Evolutionary conservation across 1,140 invertebrate genomes (phyloP).

Genomic region (Leptestheria dahalacensis): DNA sequence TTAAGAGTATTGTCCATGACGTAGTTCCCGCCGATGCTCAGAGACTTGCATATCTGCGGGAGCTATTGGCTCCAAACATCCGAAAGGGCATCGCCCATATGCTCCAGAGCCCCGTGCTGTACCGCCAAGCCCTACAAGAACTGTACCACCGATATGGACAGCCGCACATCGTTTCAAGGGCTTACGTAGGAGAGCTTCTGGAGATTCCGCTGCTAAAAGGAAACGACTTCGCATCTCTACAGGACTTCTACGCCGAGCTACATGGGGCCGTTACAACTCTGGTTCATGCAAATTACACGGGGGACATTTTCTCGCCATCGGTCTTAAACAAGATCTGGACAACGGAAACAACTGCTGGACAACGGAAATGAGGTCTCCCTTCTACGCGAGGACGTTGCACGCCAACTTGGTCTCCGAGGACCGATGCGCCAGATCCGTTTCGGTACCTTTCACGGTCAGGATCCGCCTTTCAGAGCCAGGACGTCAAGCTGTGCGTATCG

Average conservation of each 20-base stretch:
- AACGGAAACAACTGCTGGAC: too few relatives aligned
- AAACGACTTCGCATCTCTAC: background rate
- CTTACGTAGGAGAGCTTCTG: background rate
- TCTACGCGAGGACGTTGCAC: background rate
- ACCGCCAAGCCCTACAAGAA: background rate
- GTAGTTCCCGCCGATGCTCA: background rate
- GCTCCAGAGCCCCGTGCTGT: background rate
- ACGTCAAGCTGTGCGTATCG: background rate
- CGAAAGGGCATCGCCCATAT: background rate
- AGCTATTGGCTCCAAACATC: background rate
- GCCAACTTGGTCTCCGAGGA: background rate
- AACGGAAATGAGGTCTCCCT: conserved; percentile 9
- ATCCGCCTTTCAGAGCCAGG: background rate
- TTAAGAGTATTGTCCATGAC: conserved; percentile 1
- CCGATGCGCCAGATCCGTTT: background rate
- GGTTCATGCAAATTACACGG: too few relatives aligned
- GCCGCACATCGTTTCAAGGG: background rate
- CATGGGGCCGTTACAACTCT: background rate
- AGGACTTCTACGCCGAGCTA: background rate
- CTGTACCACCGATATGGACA: background rate
- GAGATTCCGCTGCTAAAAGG: background rate
- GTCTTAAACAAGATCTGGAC: too few relatives aligned
- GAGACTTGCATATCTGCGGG: background rate
- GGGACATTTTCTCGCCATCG: too few relatives aligned
- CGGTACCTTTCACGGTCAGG: conserved; percentile 7